phyloP scores from a whole-genome alignment of 2,888 invertebrate genomes.

The Smittia sp. region DNA sequence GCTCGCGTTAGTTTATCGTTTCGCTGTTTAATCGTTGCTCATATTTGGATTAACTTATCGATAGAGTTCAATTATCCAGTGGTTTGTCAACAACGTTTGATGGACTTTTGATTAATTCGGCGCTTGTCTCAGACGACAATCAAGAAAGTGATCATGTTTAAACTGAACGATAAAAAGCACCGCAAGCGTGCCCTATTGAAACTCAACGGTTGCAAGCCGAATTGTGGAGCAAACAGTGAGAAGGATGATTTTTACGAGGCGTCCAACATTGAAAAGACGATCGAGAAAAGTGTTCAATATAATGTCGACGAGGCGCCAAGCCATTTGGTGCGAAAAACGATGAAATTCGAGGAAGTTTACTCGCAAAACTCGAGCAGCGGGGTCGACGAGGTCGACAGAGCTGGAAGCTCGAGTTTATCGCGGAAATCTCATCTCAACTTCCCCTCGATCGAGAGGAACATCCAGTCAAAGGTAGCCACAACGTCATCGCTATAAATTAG shows the following conservation, averaged over 20 bases:
- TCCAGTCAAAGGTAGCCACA: conserved; percentile 24
- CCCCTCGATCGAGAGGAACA: background rate
- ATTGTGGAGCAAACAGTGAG: background rate
- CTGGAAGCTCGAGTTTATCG: background rate
- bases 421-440: background rate
- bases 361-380: background rate
- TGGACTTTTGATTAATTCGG: background rate
- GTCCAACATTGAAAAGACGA: conserved; percentile 4
- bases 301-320: conserved; percentile 32
- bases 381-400: conserved; percentile 28
- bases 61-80: background rate
- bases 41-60: background rate
- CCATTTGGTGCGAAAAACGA: conserved; percentile 34
- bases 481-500: background rate
- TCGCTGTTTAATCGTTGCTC: background rate
- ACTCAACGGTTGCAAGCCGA: conserved; percentile 6
- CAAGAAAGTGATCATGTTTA: conserved; percentile 25
- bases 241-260: conserved; percentile 34
- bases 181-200: conserved; percentile 38
- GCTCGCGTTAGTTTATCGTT: conserved; percentile 17
- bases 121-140: no score
- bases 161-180: conserved; percentile 37
- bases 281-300: conserved; percentile 18
- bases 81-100: background rate
- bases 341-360: conserved; percentile 31